Evolutionary conservation across 2,113 vertebrate species (phyloP).

Genomic region (Smithornis capensis): DNA sequence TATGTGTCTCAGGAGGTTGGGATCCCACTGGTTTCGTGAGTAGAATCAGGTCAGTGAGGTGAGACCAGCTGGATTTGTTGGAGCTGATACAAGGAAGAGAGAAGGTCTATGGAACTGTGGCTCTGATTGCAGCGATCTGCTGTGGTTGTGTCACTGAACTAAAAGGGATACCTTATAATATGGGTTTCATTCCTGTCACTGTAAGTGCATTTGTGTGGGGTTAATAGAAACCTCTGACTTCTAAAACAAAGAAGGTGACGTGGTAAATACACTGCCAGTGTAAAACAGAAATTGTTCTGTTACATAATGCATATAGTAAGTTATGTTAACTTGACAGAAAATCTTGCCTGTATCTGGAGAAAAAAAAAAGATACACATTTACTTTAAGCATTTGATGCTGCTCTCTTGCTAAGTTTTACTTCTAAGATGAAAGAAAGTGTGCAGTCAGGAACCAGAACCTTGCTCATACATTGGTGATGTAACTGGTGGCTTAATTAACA

Average conservation of each 20-base stretch:
- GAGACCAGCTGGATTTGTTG: background rate
- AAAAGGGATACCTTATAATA: background rate
- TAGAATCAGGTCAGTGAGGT: background rate
- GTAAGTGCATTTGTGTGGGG: background rate
- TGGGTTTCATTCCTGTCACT: background rate
- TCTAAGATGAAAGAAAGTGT: background rate
- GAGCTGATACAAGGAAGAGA: background rate
- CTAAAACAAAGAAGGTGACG: background rate
- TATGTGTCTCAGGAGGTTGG: background rate
- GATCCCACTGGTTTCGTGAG: background rate
- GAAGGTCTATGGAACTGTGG: background rate
- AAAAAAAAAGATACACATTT: background rate
- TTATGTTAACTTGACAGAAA: background rate
- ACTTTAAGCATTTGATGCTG: background rate
- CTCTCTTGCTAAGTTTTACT: background rate
- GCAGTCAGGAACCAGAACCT: background rate
- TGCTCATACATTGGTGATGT: background rate
- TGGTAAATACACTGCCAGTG: background rate
- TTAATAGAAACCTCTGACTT: background rate
- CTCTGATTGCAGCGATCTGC: fast-evolving
- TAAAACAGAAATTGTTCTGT: background rate
- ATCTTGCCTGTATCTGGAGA: background rate
- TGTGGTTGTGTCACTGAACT: background rate
- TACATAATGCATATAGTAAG: background rate
- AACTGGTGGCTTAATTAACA: background rate